These are phyloP conservation scores for Rattus norvegicus DNA, from an alignment of 2,113 vertebrate genomes.

Conservation along the genomic window GRCr8 NC_086021.1:48750001-48750500, in stretches of 20 bases:
- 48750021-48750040: constrained; percentile 44
- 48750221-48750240: constrained; percentile 47
- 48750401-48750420: constrained; percentile 51
- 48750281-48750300: background rate
- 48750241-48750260: constrained; percentile 40
- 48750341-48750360: constrained; percentile 60
- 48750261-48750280: constrained; percentile 31
- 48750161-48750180: constrained; percentile 72
- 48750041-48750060: constrained; percentile 64
- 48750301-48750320: constrained; percentile 55
- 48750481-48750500: constrained; percentile 71
- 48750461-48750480: constrained; percentile 50
- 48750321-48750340: constrained; percentile 58
- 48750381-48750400: constrained; percentile 69
- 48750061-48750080: constrained; percentile 37
- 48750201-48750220: constrained; percentile 59
- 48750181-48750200: constrained; percentile 62
- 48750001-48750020: constrained; percentile 73
- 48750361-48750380: constrained; percentile 62
- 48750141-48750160: constrained; percentile 65
- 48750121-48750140: constrained; percentile 35
- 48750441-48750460: constrained; percentile 55
- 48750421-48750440: constrained; percentile 65
- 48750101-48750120: constrained; percentile 63
- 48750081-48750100: constrained; percentile 56